phyloP scores from a whole-genome alignment of 2,797 vertebrate species.

The Cercopithecus mitis region DNA sequence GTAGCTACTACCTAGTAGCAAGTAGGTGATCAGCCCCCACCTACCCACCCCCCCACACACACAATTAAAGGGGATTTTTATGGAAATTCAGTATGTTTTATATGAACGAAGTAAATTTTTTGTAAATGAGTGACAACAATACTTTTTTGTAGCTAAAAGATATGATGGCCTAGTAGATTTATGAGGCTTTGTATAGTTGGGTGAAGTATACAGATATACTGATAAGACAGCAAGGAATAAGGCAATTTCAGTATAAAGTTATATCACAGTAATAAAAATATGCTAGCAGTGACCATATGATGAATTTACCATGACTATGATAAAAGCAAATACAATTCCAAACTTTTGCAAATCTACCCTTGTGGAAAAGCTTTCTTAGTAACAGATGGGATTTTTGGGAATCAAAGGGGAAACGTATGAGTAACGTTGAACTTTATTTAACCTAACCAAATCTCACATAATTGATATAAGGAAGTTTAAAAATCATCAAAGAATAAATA shows the following conservation, averaged over 20 bases:
- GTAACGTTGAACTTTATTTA: neutral
- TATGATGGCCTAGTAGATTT: neutral
- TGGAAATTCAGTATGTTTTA: neutral
- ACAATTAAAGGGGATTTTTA: neutral
- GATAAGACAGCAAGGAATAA: slow-evolving; percentile 9
- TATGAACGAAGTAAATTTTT: neutral
- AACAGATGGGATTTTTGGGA: neutral
- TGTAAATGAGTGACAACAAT: neutral
- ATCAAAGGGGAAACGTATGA: neutral
- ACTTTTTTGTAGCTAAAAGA: neutral
- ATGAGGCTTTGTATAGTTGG: neutral
- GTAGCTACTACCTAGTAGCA: neutral
- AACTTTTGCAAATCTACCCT: neutral
- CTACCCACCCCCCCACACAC: rapidly evolving
- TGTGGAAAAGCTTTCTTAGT: slow-evolving; percentile 3
- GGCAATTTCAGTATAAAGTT: neutral
- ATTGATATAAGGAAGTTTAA: slow-evolving; percentile 7
- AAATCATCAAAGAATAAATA: slow-evolving; percentile 23
- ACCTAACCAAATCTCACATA: neutral
- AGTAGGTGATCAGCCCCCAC: neutral
- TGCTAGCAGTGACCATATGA: neutral
- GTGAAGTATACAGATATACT: neutral
- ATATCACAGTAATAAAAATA: neutral
- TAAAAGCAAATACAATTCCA: slow-evolving; percentile 1
- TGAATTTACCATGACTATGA: neutral